phyloP scores from a whole-genome alignment of 2,888 invertebrate species.

The Sesia bembeciformis region DNA sequence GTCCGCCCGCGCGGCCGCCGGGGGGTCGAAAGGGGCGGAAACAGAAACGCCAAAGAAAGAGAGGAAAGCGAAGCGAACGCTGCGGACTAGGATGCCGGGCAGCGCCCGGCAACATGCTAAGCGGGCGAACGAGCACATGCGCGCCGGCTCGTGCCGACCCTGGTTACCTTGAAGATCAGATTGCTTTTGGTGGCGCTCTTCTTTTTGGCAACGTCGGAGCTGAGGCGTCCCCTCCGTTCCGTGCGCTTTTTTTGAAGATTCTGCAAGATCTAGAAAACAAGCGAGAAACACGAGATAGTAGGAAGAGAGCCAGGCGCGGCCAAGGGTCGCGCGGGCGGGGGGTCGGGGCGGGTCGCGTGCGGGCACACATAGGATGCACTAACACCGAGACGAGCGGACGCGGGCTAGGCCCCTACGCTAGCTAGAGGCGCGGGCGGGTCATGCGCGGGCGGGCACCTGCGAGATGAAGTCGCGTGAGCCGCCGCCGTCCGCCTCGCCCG shows the following conservation, averaged over 20 bases:
- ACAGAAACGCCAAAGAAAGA: slow-evolving; percentile 64
- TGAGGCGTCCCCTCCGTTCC: slow-evolving; percentile 96
- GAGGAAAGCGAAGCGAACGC: slow-evolving; percentile 68
- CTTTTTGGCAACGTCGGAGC: slow-evolving; percentile 93
- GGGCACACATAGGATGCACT: slow-evolving; percentile 57
- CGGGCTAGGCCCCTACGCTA: slow-evolving; percentile 64
- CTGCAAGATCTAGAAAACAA: slow-evolving; percentile 98
- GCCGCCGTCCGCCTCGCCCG: slow-evolving; percentile 51
- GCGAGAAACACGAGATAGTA: slow-evolving; percentile 91
- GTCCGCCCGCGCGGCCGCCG: slow-evolving; percentile 42
- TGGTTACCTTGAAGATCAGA: slow-evolving; percentile 98
- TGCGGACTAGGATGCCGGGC: slow-evolving; percentile 66
- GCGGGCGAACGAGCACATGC: slow-evolving; percentile 74
- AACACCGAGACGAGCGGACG: slow-evolving; percentile 58
- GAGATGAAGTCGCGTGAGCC: slow-evolving; percentile 65
- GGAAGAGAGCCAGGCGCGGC: slow-evolving; percentile 76
- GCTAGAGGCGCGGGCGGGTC: slow-evolving; percentile 41
- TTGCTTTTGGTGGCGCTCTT: slow-evolving; percentile 97
- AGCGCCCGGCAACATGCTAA: slow-evolving; percentile 67
- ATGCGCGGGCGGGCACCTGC: slow-evolving; percentile 47
- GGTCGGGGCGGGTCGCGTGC: slow-evolving; percentile 49
- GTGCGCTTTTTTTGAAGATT: slow-evolving; percentile 99
- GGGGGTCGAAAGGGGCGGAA: slow-evolving; percentile 52
- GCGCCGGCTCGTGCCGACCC: slow-evolving; percentile 75
- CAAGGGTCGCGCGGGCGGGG: slow-evolving; percentile 47